Evolutionary conservation across 2,113 vertebrate species (phyloP).

Genomic region (Eudyptes chrysolophus): DNA sequence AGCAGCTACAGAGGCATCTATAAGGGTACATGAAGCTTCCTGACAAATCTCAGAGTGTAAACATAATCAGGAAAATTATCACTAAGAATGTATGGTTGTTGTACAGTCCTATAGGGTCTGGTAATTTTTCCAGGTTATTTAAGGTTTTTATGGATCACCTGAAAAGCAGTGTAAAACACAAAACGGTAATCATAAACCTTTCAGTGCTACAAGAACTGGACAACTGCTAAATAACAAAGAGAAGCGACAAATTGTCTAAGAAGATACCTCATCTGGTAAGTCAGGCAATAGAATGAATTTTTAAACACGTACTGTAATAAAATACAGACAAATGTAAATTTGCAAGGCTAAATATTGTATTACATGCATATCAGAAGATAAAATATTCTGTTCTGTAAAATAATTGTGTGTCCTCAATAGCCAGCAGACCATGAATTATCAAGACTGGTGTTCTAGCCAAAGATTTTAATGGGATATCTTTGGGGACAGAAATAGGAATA

Average conservation of each 20-base stretch:
- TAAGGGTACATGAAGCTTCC: not conserved
- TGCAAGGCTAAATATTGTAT: slow-evolving; percentile 34
- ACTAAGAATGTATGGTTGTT: not conserved
- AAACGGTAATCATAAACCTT: not conserved
- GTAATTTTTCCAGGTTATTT: not conserved
- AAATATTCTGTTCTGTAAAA: slow-evolving; percentile 16
- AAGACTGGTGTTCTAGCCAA: not conserved
- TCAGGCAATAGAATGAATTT: not conserved
- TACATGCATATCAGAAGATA: slow-evolving; percentile 7
- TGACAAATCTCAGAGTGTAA: not conserved
- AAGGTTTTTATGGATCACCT: not conserved
- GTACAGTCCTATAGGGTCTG: not conserved
- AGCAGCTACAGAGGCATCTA: not conserved
- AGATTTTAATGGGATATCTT: slow-evolving; percentile 8
- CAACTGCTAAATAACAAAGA: not conserved
- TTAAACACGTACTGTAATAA: slow-evolving; percentile 3
- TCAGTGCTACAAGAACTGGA: not conserved
- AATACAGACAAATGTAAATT: slow-evolving; percentile 29
- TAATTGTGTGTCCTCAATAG: not conserved
- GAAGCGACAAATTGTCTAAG: not conserved
- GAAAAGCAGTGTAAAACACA: not conserved
- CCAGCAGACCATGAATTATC: slow-evolving; percentile 14
- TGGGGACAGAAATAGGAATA: not conserved
- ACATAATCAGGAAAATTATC: not conserved
- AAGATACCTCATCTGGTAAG: slow-evolving; percentile 9